phyloP scores from a whole-genome alignment of 2,888 invertebrate species.

The Lithodes maja region DNA sequence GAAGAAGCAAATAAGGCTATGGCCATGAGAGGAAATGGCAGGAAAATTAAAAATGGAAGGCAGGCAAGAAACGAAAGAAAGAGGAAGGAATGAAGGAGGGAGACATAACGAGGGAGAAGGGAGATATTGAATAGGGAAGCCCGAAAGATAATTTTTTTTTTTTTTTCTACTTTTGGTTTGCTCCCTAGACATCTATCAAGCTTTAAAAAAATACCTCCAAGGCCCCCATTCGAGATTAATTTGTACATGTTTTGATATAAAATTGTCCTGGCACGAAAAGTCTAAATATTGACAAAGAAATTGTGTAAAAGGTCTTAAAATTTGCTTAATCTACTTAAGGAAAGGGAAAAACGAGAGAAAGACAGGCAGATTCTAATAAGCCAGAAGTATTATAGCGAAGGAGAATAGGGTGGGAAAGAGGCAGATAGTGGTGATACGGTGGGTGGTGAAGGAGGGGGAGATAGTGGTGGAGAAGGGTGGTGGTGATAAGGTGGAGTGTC shows the following conservation, averaged over 20 bases:
- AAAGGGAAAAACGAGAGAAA: not conserved
- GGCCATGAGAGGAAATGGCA: not conserved
- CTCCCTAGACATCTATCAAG: no score
- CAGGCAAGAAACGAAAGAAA: not conserved
- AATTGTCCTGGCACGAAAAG: no score
- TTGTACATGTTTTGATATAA: no score
- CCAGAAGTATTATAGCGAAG: not conserved
- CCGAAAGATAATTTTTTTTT: not conserved
- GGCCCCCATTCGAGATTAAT: no score
- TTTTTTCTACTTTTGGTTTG: no score
- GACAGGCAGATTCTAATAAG: no score
- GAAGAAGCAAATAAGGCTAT: not conserved
- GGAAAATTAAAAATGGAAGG: not conserved
- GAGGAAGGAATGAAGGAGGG: not conserved
- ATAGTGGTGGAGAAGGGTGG: not conserved
- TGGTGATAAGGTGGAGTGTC: constrained; percentile 2
- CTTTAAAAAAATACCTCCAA: no score
- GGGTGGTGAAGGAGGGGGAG: not conserved
- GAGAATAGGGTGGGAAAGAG: not conserved
- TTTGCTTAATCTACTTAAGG: no score
- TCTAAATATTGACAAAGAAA: no score
- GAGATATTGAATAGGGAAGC: not conserved
- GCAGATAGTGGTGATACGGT: not conserved
- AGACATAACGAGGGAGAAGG: not conserved
- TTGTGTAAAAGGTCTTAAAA: not conserved